Percentiles rank a stretch among this genome's conserved stretches.
Conservation (phyloP, 2,888 invertebrate genomes). For the Apamea sordens region DNA sequence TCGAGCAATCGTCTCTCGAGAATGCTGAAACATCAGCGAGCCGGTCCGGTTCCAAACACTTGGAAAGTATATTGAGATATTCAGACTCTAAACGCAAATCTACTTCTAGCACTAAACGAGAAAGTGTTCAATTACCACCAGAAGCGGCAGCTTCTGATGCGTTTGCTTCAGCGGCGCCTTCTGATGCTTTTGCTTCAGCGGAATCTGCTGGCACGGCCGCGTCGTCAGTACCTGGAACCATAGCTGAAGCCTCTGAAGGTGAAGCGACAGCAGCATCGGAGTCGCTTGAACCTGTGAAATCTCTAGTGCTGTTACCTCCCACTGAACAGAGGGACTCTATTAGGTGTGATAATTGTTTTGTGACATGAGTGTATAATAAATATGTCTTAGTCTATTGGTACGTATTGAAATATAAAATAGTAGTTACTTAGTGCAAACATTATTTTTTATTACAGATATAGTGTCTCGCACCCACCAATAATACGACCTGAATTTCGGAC, state of each 20-base stretch:
- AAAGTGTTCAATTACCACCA: conserved; percentile 44
- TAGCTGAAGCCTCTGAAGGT: conserved; percentile 8
- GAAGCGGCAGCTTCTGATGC: conserved; percentile 1
- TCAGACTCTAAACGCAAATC: conserved; percentile 39
- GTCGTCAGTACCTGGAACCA: conserved; percentile 1
- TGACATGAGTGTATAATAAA: background rate
- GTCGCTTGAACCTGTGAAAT: background rate
- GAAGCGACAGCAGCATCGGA: background rate
- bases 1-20: conserved; percentile 51
- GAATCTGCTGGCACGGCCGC: background rate
- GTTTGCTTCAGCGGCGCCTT: background rate
- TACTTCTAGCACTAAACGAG: conserved; percentile 28
- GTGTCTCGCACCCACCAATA: background rate
- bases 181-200: background rate
- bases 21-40: conserved; percentile 36
- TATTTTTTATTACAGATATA: conserved; percentile 22
- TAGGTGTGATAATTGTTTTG: conserved; percentile 20
- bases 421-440: background rate
- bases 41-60: conserved; percentile 42
- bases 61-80: conserved; percentile 39
- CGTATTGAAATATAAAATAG: background rate
- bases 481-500: conserved; percentile 67
- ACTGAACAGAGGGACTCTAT: background rate
- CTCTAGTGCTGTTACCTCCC: conserved; percentile 22
- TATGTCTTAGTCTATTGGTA: background rate